Percentiles rank a stretch among this genome's conserved stretches.
phyloP scores from a whole-genome alignment of 92 coral and sea anemone genomes.

The Phenganax subtilis region DNA sequence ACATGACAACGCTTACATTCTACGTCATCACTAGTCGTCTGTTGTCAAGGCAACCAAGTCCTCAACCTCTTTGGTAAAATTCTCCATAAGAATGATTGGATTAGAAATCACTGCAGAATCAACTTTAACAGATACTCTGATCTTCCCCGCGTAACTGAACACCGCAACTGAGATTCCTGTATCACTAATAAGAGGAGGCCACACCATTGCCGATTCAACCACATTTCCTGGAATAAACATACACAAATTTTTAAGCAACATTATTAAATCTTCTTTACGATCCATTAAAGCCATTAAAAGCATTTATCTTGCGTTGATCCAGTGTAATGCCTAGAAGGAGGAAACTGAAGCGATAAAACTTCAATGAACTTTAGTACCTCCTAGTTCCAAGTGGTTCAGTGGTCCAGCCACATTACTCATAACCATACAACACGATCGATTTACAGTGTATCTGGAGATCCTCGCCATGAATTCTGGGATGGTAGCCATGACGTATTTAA shows the following conservation, averaged over 20 bases:
- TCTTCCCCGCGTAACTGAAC: conserved; percentile 86
- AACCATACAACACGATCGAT: conserved; percentile 69
- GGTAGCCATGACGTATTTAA: conserved; percentile 70
- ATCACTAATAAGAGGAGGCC: conserved; percentile 96
- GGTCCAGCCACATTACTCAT: conserved; percentile 98
- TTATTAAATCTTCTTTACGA: not conserved
- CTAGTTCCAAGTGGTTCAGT: conserved; percentile 68
- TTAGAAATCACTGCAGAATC: conserved; percentile 73
- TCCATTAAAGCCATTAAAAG: no score
- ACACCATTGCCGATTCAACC: conserved; percentile 78
- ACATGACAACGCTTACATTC: not conserved
- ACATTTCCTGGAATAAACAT: conserved; percentile 41
- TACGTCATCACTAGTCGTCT: not conserved
- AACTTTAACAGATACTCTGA: conserved; percentile 80
- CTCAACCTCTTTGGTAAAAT: conserved; percentile 68
- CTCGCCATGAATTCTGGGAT: conserved; percentile 78
- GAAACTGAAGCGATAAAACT: no score
- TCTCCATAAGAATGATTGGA: conserved; percentile 69
- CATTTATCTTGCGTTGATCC: no score
- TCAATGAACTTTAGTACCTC: conserved; percentile 27
- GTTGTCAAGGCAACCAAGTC: conserved; percentile 38
- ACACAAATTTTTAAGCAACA: not conserved
- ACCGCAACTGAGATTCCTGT: conserved; percentile 86
- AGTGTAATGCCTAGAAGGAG: no score
- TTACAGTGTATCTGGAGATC: conserved; percentile 69